phyloP scores from a whole-genome alignment of 2,888 invertebrate genomes.

The Acleris emargana region DNA sequence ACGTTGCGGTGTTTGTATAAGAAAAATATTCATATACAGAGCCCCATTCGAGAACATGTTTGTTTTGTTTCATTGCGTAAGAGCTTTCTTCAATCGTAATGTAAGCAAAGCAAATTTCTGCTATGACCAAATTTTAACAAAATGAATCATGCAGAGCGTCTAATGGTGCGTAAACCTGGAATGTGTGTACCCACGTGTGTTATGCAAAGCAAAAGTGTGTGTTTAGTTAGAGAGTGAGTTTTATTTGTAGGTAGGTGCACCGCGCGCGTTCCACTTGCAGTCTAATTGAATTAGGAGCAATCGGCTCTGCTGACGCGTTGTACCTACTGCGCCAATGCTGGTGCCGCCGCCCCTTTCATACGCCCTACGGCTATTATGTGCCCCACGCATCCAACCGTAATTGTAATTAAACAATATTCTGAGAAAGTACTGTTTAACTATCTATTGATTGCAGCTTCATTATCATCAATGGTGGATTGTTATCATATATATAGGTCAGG shows the following conservation, averaged over 20 bases:
- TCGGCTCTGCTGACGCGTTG: slow-evolving; percentile 57
- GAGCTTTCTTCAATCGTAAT: slow-evolving; percentile 23
- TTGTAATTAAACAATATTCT: slow-evolving; percentile 26
- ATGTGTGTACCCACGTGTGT: slow-evolving; percentile 3
- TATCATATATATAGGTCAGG: neutral
- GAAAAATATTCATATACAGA: slow-evolving; percentile 19
- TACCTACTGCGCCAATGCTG: slow-evolving; percentile 47
- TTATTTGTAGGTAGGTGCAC: slow-evolving; percentile 50
- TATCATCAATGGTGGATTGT: neutral
- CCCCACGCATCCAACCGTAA: slow-evolving; percentile 43
- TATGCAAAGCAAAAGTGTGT: slow-evolving; percentile 12
- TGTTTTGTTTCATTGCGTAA: slow-evolving; percentile 31
- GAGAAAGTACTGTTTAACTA: slow-evolving; percentile 3
- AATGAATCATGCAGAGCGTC: slow-evolving; percentile 29
- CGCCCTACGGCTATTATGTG: slow-evolving; percentile 60
- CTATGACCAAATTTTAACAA: slow-evolving; percentile 24
- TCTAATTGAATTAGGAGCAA: slow-evolving; percentile 80
- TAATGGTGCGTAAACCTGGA: slow-evolving; percentile 15
- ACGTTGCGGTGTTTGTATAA: slow-evolving; percentile 17
- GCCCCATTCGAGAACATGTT: slow-evolving; percentile 17
- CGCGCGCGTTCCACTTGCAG: slow-evolving; percentile 70
- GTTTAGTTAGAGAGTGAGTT: slow-evolving; percentile 44
- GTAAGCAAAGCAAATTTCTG: slow-evolving; percentile 30
- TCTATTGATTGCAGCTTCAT: neutral
- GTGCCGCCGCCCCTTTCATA: slow-evolving; percentile 50